Conservation (phyloP, 2,797 vertebrate species). For the Sylvia borin region DNA sequence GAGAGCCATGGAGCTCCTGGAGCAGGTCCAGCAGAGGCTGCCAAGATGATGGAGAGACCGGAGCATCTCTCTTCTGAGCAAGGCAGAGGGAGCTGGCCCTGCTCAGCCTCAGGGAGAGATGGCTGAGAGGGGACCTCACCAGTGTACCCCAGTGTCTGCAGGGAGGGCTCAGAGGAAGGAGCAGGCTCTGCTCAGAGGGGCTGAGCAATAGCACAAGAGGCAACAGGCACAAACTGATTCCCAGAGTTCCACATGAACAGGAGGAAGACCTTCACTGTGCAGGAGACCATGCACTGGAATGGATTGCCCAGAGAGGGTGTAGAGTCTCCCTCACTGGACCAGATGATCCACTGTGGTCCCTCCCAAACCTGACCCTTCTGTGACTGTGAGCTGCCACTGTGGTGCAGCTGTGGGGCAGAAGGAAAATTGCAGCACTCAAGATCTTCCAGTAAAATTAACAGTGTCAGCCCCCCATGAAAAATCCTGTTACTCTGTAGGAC, state of each 20-base stretch:
- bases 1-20: background rate
- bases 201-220: background rate
- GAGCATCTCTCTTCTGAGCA: background rate
- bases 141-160: background rate
- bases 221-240: background rate
- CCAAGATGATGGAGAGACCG: background rate
- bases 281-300: too few species aligned
- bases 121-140: background rate
- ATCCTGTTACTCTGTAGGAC: background rate
- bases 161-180: background rate
- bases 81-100: background rate
- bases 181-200: background rate
- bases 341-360: background rate
- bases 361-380: background rate
- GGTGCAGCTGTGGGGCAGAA: background rate
- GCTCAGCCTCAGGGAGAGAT: background rate
- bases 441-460: background rate
- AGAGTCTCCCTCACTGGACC: background rate
- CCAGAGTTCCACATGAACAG: accelerated
- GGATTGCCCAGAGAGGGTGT: background rate
- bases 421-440: background rate
- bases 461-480: background rate
- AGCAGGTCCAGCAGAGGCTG: background rate
- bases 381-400: background rate
- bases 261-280: background rate